Evolutionary conservation across 1,140 invertebrate genomes (phyloP), one percentile per base, ranked within the genome.

Genomic region (Bathynomus jamesi): DNA sequence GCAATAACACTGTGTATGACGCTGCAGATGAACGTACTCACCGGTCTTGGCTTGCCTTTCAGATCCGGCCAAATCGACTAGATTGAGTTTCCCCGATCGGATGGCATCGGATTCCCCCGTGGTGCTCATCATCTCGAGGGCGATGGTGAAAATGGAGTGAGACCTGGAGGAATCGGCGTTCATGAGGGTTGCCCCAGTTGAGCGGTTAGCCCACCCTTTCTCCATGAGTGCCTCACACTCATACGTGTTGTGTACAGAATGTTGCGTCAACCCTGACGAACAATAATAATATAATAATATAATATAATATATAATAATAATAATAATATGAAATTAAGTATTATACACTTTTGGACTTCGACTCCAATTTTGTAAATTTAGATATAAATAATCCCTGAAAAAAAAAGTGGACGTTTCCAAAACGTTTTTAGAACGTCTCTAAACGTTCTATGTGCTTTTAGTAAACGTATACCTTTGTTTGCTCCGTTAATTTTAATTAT

Each of bases 141-240:
- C 89, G 67, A 97, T 88, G 0, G 91, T 94, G 80, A 97, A 93
- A 69, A 97, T 95, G n/a, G 93, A 93, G 81, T 97, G 94, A 71
- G 86, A 87, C 7, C 95, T 85, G 0, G 91, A 93, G 29, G 91
- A 94, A 71, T 92, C 91, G 0, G 90, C 89, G 80, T 94, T 94
- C 92, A 94, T 94, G 40, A 91, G 84, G 0, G 92, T 94, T 0
- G 90, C 88, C 0, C 91, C 91, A 0, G 88, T 87, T 0, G 89
- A 84, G 73, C 92, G 83, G 79, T 91, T 90, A 32, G 85, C 86
- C 84, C 91, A 91, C 0, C 92, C 92, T 67, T 85, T 82, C 17
- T 87, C 86, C 85, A 94, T 92, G 24, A 94, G 82, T 8, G 82
- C 81, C 70, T 89, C 85, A 82, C 92, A 94, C 67, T 92, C 89